These are phyloP conservation scores for Magallana ariakensis DNA, from an alignment of 1,140 invertebrate genomes.

Conservation along the genomic window DNA sequence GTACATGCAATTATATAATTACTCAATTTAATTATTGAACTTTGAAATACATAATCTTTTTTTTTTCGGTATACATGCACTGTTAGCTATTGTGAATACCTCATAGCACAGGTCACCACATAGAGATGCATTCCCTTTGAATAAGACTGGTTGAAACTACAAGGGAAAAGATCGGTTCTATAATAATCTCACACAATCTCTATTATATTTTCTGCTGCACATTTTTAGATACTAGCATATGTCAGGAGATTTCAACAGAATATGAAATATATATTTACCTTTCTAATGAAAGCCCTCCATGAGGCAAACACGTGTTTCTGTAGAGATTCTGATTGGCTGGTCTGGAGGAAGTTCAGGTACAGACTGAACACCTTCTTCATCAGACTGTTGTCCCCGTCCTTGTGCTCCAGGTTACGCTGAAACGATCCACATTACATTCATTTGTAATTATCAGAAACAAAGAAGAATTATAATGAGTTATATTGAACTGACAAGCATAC, in stretches of 20 bases:
- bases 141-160: conserved; percentile 78
- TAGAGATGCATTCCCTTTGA: conserved; percentile 87
- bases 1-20: not conserved
- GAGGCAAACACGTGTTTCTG: conserved; percentile 95
- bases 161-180: conserved; percentile 53
- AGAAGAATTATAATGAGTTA: too few relatives aligned
- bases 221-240: too few relatives aligned
- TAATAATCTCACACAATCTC: too few relatives aligned
- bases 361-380: conserved; percentile 90
- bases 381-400: conserved; percentile 87
- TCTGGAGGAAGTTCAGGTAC: conserved; percentile 91
- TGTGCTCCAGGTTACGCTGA: conserved; percentile 83
- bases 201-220: too few relatives aligned
- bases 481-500: not conserved
- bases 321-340: conserved; percentile 93
- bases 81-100: conserved; percentile 62
- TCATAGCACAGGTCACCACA: conserved; percentile 92
- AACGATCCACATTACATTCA: not conserved
- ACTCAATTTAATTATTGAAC: too few relatives aligned
- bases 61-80: not conserved
- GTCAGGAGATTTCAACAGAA: not conserved
- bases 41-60: not conserved
- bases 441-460: too few relatives aligned
- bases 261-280: conserved; percentile 79
- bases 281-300: conserved; percentile 93